Evolutionary conservation across 1,140 invertebrate genomes (phyloP).

Genomic region (Leptopilina boulardi): DNA sequence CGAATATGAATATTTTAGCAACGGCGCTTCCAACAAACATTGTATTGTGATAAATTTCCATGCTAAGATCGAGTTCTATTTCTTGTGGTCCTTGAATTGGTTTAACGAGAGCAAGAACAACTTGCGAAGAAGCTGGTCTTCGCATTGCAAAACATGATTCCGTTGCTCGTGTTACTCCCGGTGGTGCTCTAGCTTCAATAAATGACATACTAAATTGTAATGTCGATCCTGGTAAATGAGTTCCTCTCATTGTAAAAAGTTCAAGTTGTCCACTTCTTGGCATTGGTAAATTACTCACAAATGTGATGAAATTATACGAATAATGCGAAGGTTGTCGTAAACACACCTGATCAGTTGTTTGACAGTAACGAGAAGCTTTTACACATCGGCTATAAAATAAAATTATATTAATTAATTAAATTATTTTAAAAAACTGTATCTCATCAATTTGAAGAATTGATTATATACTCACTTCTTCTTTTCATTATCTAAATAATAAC

Average conservation of each 20-base stretch:
- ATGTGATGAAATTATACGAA: conserved; percentile 94
- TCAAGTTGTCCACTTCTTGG: conserved; percentile 82
- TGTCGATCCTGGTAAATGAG: conserved; percentile 81
- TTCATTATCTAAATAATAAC: conserved; percentile 84
- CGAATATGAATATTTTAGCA: conserved; percentile 89
- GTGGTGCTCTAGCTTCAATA: conserved; percentile 79
- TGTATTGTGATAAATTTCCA: conserved; percentile 87
- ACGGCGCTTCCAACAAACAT: conserved; percentile 86
- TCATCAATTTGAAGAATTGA: too few relatives aligned
- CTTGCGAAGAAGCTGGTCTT: conserved; percentile 79
- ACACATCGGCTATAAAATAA: conserved; percentile 86
- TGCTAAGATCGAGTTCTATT: conserved; percentile 89
- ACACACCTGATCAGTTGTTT: conserved; percentile 82
- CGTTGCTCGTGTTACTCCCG: conserved; percentile 79
- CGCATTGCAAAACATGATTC: conserved; percentile 82
- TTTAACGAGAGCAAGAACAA: conserved; percentile 83
- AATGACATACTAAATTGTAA: conserved; percentile 87
- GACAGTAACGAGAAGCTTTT: conserved; percentile 81
- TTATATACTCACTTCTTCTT: conserved; percentile 83
- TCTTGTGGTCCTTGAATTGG: conserved; percentile 91
- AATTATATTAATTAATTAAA: background rate
- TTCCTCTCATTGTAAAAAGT: conserved; percentile 92
- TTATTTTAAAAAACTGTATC: conserved; percentile 25
- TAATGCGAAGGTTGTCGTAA: conserved; percentile 86
- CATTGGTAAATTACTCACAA: conserved; percentile 89